phyloP scores from a whole-genome alignment of 1,140 invertebrate genomes.

The Zelostemma sp. region DNA sequence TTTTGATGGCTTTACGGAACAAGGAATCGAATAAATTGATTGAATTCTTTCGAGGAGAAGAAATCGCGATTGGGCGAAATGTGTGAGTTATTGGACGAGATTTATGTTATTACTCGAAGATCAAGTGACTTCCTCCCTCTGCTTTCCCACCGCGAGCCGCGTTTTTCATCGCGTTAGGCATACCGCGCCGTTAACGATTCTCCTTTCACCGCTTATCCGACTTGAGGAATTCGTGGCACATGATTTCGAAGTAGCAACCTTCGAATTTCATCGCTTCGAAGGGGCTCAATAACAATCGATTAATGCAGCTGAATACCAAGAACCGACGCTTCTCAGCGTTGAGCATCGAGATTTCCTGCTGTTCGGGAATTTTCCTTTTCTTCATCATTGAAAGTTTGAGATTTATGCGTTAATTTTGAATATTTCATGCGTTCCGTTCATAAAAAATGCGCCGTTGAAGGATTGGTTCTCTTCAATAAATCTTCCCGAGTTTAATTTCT shows the following conservation, averaged over 20 bases:
- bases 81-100: conserved; percentile 27
- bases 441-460: too few relatives aligned
- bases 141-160: conserved; percentile 8
- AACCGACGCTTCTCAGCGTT: too few relatives aligned
- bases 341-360: too few relatives aligned
- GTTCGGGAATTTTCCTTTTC: too few relatives aligned
- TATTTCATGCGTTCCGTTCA: too few relatives aligned
- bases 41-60: not conserved
- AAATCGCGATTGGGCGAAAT: conserved; percentile 16
- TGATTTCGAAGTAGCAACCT: conserved; percentile 15
- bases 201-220: conserved; percentile 27
- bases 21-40: too few relatives aligned
- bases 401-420: too few relatives aligned
- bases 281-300: not conserved
- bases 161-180: conserved; percentile 20
- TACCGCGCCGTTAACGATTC: conserved; percentile 21
- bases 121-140: conserved; percentile 23
- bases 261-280: conserved; percentile 3
- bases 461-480: too few relatives aligned
- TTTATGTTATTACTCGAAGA: conserved; percentile 20
- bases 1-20: too few relatives aligned
- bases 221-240: conserved; percentile 16
- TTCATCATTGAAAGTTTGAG: too few relatives aligned
- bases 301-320: not conserved
- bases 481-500: too few relatives aligned